These are phyloP conservation scores for Frieseomelitta varia DNA, from an alignment of 1,140 invertebrate species.

Conservation along the genomic window DNA sequence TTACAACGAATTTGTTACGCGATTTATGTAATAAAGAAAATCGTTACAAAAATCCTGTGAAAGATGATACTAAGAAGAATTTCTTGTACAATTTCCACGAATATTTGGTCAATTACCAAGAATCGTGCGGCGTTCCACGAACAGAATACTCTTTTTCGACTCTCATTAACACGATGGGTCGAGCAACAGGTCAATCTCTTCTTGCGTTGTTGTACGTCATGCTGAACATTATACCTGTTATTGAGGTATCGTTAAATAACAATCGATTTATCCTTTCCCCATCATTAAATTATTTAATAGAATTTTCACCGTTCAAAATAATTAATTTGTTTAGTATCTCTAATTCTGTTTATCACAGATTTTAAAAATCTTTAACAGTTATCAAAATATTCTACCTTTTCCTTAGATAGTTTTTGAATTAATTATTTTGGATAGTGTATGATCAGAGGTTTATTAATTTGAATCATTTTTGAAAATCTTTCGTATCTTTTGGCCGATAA, in stretches of 20 bases:
- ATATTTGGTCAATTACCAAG: conserved; percentile 75
- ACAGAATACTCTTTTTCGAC: conserved; percentile 73
- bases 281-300: background rate
- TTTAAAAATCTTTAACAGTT: too few relatives aligned
- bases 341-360: too few relatives aligned
- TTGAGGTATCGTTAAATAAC: conserved; percentile 63
- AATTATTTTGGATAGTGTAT: background rate
- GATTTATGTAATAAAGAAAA: background rate
- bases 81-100: conserved; percentile 64
- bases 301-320: conserved; percentile 1
- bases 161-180: conserved; percentile 74
- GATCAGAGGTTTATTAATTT: background rate
- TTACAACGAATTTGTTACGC: conserved; percentile 6
- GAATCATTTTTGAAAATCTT: background rate
- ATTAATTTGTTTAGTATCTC: background rate
- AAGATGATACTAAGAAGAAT: background rate
- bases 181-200: conserved; percentile 71
- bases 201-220: conserved; percentile 73
- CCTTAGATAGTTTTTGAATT: background rate
- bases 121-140: conserved; percentile 66
- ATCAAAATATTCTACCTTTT: too few relatives aligned
- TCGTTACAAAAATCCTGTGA: background rate
- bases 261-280: background rate
- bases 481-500: background rate
- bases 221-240: conserved; percentile 71